Percentiles rank a stretch among this genome's conserved stretches.
Evolutionary conservation across 2,888 invertebrate genomes (phyloP).

Genomic region (Agrotis puta): DNA sequence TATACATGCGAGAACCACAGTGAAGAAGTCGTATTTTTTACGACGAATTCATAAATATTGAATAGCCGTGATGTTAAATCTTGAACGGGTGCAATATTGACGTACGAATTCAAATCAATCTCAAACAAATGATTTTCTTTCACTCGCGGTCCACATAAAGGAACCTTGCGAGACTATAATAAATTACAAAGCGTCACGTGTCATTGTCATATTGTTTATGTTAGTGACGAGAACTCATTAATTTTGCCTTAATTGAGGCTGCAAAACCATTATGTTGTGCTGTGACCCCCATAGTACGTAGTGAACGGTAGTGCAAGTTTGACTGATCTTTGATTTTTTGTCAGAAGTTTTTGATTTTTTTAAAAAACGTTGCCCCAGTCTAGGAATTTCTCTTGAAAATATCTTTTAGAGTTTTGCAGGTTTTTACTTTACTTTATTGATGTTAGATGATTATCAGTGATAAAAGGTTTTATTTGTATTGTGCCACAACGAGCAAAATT

Average conservation of each 20-base stretch:
- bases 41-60: neutral
- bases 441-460: too few species aligned
- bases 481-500: neutral
- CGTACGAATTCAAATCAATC: conserved; percentile 1
- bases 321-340: neutral
- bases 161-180: conserved; percentile 41
- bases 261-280: conserved; percentile 43
- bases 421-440: too few species aligned
- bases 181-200: conserved; percentile 41
- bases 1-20: too few species aligned
- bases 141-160: conserved; percentile 5
- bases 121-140: conserved; percentile 13
- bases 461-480: too few species aligned
- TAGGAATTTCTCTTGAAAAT: too few species aligned
- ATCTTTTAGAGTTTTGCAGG: too few species aligned
- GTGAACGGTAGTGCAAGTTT: conserved; percentile 30
- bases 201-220: conserved; percentile 60
- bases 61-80: neutral
- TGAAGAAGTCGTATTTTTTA: too few species aligned
- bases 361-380: too few species aligned
- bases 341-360: too few species aligned
- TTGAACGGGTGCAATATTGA: neutral
- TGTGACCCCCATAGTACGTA: conserved; percentile 34
- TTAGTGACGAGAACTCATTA: conserved; percentile 67
- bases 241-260: conserved; percentile 57